These are phyloP conservation scores for Hydrolagus affinis DNA, from an alignment of 2,113 vertebrate species.

Conservation along the genomic window DNA sequence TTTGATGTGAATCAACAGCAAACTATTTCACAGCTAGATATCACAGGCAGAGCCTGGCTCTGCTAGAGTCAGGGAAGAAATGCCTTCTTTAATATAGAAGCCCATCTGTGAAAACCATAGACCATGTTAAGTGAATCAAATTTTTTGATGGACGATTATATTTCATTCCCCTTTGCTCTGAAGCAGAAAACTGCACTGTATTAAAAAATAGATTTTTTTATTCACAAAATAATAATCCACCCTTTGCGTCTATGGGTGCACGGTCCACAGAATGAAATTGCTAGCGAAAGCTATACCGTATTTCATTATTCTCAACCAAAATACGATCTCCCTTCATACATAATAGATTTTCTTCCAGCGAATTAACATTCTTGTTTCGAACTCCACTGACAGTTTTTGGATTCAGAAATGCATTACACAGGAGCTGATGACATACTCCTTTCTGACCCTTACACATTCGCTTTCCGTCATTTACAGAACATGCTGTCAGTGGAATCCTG, in stretches of 20 bases:
- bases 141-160: slow-evolving; percentile 31
- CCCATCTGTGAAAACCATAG: slow-evolving; percentile 31
- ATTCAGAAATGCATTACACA: slow-evolving; percentile 32
- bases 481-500: slow-evolving; percentile 75
- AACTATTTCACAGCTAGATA: slow-evolving; percentile 30
- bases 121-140: slow-evolving; percentile 33
- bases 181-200: slow-evolving; percentile 29
- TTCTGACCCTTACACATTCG: slow-evolving; percentile 79
- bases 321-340: slow-evolving; percentile 31
- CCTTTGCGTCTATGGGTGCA: slow-evolving; percentile 21
- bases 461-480: slow-evolving; percentile 71
- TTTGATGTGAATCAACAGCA: slow-evolving; percentile 31
- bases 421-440: slow-evolving; percentile 70
- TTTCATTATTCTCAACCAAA: slow-evolving; percentile 28
- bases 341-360: slow-evolving; percentile 29
- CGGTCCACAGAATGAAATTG: slow-evolving; percentile 24
- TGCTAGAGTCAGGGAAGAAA: slow-evolving; percentile 21
- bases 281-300: slow-evolving; percentile 23
- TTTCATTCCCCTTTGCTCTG: slow-evolving; percentile 27
- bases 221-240: slow-evolving; percentile 29
- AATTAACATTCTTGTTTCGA: slow-evolving; percentile 33
- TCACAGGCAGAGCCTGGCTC: neutral
- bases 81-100: slow-evolving; percentile 22
- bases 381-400: slow-evolving; percentile 29
- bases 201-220: slow-evolving; percentile 29